Evolutionary conservation across 2,888 invertebrate genomes (phyloP).

Genomic region (Caenorhabditis sinica): DNA sequence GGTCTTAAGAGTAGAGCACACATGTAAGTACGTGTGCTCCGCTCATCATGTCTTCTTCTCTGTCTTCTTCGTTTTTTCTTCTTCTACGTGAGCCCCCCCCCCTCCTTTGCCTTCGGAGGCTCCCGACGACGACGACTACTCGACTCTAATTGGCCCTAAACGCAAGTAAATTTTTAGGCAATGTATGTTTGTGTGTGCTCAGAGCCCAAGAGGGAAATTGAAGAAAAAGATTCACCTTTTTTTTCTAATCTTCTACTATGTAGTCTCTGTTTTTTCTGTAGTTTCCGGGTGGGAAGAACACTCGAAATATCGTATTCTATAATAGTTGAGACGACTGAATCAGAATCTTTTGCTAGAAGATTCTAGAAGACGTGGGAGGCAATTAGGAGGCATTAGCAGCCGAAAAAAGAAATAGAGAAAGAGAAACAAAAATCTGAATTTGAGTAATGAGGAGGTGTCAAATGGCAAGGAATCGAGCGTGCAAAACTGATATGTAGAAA

Average conservation of each 20-base stretch:
- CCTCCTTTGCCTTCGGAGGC: conserved; percentile 44
- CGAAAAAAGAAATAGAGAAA: no score
- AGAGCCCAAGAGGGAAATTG: conserved; percentile 22
- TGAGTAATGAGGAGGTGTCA: neutral
- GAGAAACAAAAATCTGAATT: no score
- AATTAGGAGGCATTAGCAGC: no score
- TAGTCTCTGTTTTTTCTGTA: conserved; percentile 3
- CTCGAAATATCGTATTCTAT: neutral
- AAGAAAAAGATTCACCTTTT: conserved; percentile 18
- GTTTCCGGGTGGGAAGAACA: neutral
- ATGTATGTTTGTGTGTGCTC: conserved; percentile 50
- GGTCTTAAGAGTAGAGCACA: conserved; percentile 21
- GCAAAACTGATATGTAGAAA: no score
- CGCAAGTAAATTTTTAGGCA: conserved; percentile 66
- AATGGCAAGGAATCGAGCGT: no score
- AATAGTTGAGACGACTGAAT: no score
- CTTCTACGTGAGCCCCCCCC: no score
- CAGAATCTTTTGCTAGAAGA: no score
- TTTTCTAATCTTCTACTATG: conserved; percentile 34
- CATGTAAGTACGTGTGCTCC: conserved; percentile 57
- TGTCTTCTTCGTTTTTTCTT: conserved; percentile 20
- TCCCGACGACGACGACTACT: conserved; percentile 45
- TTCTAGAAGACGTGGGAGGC: no score
- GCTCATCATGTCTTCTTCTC: conserved; percentile 53
- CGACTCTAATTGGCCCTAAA: conserved; percentile 68